phyloP scores from a whole-genome alignment of 2,888 invertebrate species.

The Coleophora flavipennella region DNA sequence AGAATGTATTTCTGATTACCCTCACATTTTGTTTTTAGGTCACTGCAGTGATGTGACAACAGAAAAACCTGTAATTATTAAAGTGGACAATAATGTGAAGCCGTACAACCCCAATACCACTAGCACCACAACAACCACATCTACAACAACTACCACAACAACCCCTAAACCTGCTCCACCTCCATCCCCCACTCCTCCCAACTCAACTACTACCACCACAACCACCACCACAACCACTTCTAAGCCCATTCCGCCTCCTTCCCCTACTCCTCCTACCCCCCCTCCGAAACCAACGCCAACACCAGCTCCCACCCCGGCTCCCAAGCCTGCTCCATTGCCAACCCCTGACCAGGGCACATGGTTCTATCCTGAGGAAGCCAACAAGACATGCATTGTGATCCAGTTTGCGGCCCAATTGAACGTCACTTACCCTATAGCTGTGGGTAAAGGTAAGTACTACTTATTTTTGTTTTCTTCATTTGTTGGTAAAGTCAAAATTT shows the following conservation, averaged over 20 bases:
- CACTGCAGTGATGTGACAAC: constrained; percentile 16
- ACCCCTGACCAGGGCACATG: constrained; percentile 44
- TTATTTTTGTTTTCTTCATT: too few species aligned
- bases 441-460: constrained; percentile 10
- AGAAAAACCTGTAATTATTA: constrained; percentile 2
- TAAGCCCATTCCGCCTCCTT: constrained; percentile 45
- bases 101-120: background rate
- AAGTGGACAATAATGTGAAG: too few species aligned
- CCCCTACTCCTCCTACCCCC: constrained; percentile 61
- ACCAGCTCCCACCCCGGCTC: constrained; percentile 26
- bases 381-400: constrained; percentile 76
- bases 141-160: background rate
- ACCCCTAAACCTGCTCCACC: constrained; percentile 19
- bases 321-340: constrained; percentile 32
- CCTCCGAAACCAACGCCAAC: constrained; percentile 32
- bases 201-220: constrained; percentile 26
- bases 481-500: too few species aligned
- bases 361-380: constrained; percentile 35
- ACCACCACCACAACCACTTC: constrained; percentile 34
- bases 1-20: too few species aligned
- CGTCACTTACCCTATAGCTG: constrained; percentile 58
- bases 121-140: constrained; percentile 1
- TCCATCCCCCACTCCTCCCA: constrained; percentile 19
- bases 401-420: constrained; percentile 79
- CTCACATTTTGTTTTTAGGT: constrained; percentile 18